Base-by-base conservation (phyloP, 2,888 invertebrate genomes). In the Petrolisthes cinctipes region DNA sequence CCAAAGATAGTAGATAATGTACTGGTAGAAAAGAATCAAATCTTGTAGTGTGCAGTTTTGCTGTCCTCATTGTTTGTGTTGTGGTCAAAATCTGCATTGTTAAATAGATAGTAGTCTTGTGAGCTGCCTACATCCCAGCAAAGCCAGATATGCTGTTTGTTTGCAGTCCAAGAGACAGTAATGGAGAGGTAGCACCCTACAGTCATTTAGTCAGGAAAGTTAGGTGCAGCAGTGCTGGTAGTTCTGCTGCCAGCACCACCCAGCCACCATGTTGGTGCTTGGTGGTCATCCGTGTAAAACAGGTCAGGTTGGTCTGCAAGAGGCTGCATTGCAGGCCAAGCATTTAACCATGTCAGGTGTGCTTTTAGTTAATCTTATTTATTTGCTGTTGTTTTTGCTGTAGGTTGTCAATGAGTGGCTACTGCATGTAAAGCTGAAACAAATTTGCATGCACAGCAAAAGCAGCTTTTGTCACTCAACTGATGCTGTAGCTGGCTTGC, bases 51-150 rank as follows among this genome's bases (percentile, higher is more conserved):
- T 88, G 85, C 88, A 88, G 88, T 88, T 88, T 88, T 88, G 82
- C 85, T 88, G 88, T 88, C 81, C 81, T 85, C 84, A 88, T 88
- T 88, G 88, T 88, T 88, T 88, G 88, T 88, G 85, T 88, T 88
- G 88, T 88, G 88, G 88, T 88, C 85, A 85, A 88, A 88, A 85
- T 88, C 88, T 88, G 88, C 88, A 78, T 88, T 88, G 88, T 88
- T 88, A 85, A 85, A 85, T 85, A 88, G 88, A 78, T 88, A 88
- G 88, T 82, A 85, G 85, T 88, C 85, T 85, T 68, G 85, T 88
- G 88, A 88, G 85, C 85, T 85, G 88, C 88, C 85, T 82, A 85
- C 85, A 85, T 85, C 76, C 79, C 82, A 73, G 83, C 83, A 83
- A 57, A 81, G 71, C 79, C 83, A 87, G 83, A 79, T 78, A 73